Conservation (phyloP, 2,113 vertebrate species). For the Anseranas semipalmata region DNA sequence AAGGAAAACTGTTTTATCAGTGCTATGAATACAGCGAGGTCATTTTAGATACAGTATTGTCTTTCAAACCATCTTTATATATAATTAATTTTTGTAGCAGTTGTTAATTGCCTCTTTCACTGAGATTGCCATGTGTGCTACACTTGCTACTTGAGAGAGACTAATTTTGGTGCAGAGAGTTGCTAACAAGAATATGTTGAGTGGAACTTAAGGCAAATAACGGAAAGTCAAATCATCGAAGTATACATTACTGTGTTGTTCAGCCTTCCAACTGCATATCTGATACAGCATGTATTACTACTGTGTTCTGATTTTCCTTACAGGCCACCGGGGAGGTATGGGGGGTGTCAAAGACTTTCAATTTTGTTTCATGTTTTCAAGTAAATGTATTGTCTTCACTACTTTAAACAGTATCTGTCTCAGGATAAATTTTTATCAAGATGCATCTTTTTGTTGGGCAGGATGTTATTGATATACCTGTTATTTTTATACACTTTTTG, state of each 20-base stretch:
- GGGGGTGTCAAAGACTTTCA: not conserved
- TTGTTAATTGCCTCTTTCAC: conserved; percentile 52
- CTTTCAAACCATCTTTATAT: conserved; percentile 46
- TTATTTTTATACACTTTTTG: not conserved
- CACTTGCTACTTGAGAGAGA: conserved; percentile 24
- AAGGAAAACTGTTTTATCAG: conserved; percentile 71
- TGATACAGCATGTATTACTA: not conserved
- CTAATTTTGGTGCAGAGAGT: not conserved
- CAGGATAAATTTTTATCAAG: not conserved
- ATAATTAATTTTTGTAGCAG: conserved; percentile 51
- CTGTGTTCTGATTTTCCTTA: not conserved
- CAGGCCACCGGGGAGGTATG: not conserved
- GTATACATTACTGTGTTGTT: not conserved
- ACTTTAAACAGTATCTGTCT: not conserved
- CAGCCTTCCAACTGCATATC: not conserved
- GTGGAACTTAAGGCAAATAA: not conserved
- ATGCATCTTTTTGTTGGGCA: not conserved
- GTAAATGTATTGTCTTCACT: not conserved
- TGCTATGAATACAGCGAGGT: conserved; percentile 65
- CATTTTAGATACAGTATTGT: conserved; percentile 62
- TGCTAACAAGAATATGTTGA: not conserved
- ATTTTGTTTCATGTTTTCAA: not conserved
- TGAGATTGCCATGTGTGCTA: not conserved
- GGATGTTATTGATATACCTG: not conserved
- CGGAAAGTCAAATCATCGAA: not conserved